phyloP scores from a whole-genome alignment of 2,888 invertebrate species.

The Pandemis heparana region DNA sequence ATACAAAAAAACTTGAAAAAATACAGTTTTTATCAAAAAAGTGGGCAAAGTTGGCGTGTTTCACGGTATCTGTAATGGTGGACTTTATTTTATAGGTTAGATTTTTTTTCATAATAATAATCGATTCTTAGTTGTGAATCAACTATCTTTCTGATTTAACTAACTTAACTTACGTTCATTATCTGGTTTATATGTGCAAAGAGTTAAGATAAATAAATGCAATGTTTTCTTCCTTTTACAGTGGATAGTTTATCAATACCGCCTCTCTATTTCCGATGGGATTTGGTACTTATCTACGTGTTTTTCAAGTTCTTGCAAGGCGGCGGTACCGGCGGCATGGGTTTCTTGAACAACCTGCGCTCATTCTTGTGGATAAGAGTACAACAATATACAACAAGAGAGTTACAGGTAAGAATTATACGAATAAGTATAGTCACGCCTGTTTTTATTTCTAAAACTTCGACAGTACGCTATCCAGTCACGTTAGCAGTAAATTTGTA shows the following conservation, averaged over 20 bases:
- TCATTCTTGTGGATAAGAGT: slow-evolving; percentile 98
- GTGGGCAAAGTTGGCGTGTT: no score
- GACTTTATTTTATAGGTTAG: no score
- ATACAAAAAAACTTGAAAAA: no score
- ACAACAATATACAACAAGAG: slow-evolving; percentile 97
- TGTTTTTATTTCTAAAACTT: neutral
- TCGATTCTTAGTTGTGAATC: no score
- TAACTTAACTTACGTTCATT: neutral
- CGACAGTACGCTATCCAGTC: neutral
- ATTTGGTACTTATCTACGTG: slow-evolving; percentile 94
- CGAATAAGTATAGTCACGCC: neutral
- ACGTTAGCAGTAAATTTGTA: neutral
- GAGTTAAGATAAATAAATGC: neutral
- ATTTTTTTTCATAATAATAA: no score
- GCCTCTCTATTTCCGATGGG: slow-evolving; percentile 92
- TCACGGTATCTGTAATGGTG: no score
- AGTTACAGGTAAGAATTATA: slow-evolving; percentile 89
- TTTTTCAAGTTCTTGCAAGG: slow-evolving; percentile 97
- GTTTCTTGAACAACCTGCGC: slow-evolving; percentile 95
- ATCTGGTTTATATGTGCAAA: neutral
- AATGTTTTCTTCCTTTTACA: slow-evolving; percentile 62
- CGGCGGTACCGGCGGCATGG: slow-evolving; percentile 96
- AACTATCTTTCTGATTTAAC: neutral
- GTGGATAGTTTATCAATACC: slow-evolving; percentile 91
- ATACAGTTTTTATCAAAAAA: no score